A percentile compares a stretch with the other conserved stretches of the same genome.
These are phyloP conservation scores for Shinisaurus crocodilurus DNA, from an alignment of 2,113 vertebrate species.

Conservation along the genomic window DNA sequence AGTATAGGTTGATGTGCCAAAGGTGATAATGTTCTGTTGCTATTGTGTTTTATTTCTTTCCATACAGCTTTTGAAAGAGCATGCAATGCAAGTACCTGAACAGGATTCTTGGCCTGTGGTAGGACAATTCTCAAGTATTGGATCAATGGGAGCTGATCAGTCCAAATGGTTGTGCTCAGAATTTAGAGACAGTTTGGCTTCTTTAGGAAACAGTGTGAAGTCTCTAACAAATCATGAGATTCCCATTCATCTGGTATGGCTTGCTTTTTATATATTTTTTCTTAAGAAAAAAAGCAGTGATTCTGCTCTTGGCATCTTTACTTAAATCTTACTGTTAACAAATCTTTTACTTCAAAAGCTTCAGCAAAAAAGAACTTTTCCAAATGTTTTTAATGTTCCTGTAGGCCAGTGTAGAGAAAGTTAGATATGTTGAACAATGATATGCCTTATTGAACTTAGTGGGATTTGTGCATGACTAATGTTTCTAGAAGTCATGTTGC, in stretches of 20 bases:
- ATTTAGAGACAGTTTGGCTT: conserved; percentile 89
- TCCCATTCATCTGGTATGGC: conserved; percentile 86
- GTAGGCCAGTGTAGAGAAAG: background rate
- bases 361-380: background rate
- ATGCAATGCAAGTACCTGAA: conserved; percentile 61
- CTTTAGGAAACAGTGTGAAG: conserved; percentile 69
- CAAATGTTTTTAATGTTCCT: background rate
- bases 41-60: background rate
- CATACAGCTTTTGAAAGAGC: conserved; percentile 81
- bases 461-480: background rate
- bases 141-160: conserved; percentile 91
- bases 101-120: conserved; percentile 88
- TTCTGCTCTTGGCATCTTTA: no score
- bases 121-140: conserved; percentile 97
- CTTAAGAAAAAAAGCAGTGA: background rate
- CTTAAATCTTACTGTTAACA: background rate
- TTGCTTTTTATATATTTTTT: background rate
- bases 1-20: background rate
- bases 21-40: background rate
- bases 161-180: conserved; percentile 94
- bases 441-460: background rate
- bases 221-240: conserved; percentile 61
- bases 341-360: background rate
- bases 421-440: background rate
- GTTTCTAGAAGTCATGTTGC: background rate